Conservation (phyloP, 2,797 vertebrate species). For the Eleutherodactylus coqui region DNA sequence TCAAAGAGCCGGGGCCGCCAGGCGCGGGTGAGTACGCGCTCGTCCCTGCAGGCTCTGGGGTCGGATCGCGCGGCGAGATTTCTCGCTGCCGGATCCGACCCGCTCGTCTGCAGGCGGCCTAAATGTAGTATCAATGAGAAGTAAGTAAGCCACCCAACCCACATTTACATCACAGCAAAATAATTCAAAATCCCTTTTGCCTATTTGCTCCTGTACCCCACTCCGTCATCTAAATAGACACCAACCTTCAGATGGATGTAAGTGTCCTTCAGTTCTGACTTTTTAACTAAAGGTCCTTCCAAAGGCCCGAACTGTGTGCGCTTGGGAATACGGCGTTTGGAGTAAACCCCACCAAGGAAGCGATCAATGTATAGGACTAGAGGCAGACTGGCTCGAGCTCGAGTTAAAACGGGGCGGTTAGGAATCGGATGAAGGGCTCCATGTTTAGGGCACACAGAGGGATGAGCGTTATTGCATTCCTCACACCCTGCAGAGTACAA, state of each 20-base stretch:
- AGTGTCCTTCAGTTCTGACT: constrained; percentile 85
- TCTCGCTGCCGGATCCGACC: too few relatives aligned
- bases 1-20: too few relatives aligned
- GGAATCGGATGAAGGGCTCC: constrained; percentile 93
- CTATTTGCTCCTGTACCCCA: too few relatives aligned
- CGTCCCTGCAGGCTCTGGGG: too few relatives aligned
- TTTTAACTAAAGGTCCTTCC: constrained; percentile 88
- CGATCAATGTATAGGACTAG: constrained; percentile 93
- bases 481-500: constrained; percentile 88
- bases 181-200: too few relatives aligned
- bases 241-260: constrained; percentile 92
- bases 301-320: constrained; percentile 96
- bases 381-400: constrained; percentile 92
- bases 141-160: too few relatives aligned
- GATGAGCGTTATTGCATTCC: constrained; percentile 90
- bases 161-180: too few relatives aligned
- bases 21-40: too few relatives aligned
- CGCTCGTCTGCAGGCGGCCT: too few relatives aligned
- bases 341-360: constrained; percentile 92
- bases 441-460: constrained; percentile 88
- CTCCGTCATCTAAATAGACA: too few relatives aligned
- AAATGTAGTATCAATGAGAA: too few relatives aligned
- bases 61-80: too few relatives aligned
- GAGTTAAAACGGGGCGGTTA: constrained; percentile 91
- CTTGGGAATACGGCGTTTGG: constrained; percentile 94